Percentiles rank a stretch among this genome's conserved stretches.
phyloP scores from a whole-genome alignment of 1,140 invertebrate species.

The honey bee (Apis mellifera) region Amel_HAv3.1 CM009937.2:6040501-6041000 shows the following conservation, averaged over 20 bases:
- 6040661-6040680: neutral
- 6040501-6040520: slow-evolving; percentile 40
- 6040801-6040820: slow-evolving; percentile 65
- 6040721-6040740: neutral
- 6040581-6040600: slow-evolving; percentile 4
- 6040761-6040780: slow-evolving; percentile 38
- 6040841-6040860: slow-evolving; percentile 61
- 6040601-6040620: neutral
- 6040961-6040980: slow-evolving; percentile 19
- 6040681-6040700: neutral
- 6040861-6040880: slow-evolving; percentile 60
- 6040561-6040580: slow-evolving; percentile 29
- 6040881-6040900: slow-evolving; percentile 62
- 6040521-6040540: slow-evolving; percentile 38
- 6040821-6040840: slow-evolving; percentile 56
- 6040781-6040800: slow-evolving; percentile 12
- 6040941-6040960: slow-evolving; percentile 24
- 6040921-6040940: slow-evolving; percentile 36
- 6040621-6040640: neutral
- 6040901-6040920: slow-evolving; percentile 51
- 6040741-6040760: slow-evolving; percentile 1
- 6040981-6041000: neutral
- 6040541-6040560: slow-evolving; percentile 27
- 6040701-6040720: neutral
- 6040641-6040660: neutral